Base-by-base conservation (phyloP, 2,113 vertebrate genomes). In the Vidua chalybeata region DNA sequence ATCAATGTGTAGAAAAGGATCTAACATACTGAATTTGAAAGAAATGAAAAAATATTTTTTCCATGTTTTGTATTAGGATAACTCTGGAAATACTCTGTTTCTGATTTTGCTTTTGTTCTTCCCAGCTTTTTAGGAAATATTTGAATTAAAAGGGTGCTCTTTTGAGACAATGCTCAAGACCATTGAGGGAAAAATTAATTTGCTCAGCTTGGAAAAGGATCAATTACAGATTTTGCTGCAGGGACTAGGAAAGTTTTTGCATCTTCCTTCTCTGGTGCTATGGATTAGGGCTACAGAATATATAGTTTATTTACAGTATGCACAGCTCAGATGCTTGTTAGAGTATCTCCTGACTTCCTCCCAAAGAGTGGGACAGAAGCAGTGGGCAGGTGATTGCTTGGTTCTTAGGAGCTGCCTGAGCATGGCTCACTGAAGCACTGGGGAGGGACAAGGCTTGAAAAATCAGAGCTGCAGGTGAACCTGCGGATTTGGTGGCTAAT, bases 81-180 rank as follows among this genome's bases (percentile, higher is more conserved):
- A 86, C 55, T 92, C 63, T 96, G 93, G 80, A 95, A 95, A 59
- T 84, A 51, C 8, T 75, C 78, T 86, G 58, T 45, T 89, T 94
- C 59, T 95, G 39, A 72, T 95, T 94, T 95, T 91, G 51, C 63
- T 94, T 96, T 93, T 95, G 76, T 89, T 93, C 51, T 80, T 91
- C 31, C 33, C 26, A 49, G 51, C 59, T 86, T 92, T 96, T 92
- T 92, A 89, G 67, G 80, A 92, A 89, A 74, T 92, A 63, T 6
- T 92, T 89, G 59, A 91, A 93, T 48, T 51, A 55, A 84, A 92
- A 61, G 21, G 67, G 5, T 71, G 35, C 35, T 35, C 35, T 35
- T 35, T 35, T 89, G 59, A 94, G 51, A 39, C 83, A 54, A 64
- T 55, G 51, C 76, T 91, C 13, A 46, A 69, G 72, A 77, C 59